Evolutionary conservation across 2,888 invertebrate genomes (phyloP), one percentile per base, ranked within the genome.

Genomic region (Philhelius pedissequus): DNA sequence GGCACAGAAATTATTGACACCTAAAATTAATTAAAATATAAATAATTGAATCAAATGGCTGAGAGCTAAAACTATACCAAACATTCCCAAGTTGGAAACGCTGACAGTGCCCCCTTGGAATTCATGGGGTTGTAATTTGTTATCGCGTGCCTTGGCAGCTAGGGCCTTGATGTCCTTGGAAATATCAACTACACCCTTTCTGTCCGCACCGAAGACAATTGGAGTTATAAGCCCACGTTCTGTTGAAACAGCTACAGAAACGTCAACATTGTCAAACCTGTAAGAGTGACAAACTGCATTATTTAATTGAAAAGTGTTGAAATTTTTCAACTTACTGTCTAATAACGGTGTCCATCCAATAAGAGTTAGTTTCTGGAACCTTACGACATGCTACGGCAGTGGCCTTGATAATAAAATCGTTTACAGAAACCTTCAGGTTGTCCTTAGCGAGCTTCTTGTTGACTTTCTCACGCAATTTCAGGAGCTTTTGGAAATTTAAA

Each of bases 41-140:
- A 11, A 0, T 8, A 58, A 54, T 13, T 18, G 3, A 15, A 66
- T 15, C 9, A 9, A 4, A 32, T 18, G n/a, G n/a, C n/a, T n/a
- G 4, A 18, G n/a, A 20, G 15, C 7, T 2, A 3, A 30, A 18
- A 20, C 40, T 92, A 90, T 89, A 92, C 96, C 96, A 91, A 95
- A 98, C 98, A 98, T 98, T 88, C 98, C 98, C 86, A 99, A 93
- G 92, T 99, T 99, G 13, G 98, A 98, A 1, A 99, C 94, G 15
- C 97, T 97, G 87, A 99, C 96, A 7, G 98, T 98, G 86, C 99
- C 99, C 13, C 99, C 99, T 94, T 97, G 97, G 92, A 97, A 99
- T 92, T 99, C 99, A 48, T 97, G 95, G 0, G 98, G 98, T 90
- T 97, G 95, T 18, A 99, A 93, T 90, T 96, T 97, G 22, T 97